A percentile compares a stretch with the other conserved stretches of the same genome.
Conservation (phyloP, 1,140 invertebrate species). For the Polypedilum vanderplanki region DNA sequence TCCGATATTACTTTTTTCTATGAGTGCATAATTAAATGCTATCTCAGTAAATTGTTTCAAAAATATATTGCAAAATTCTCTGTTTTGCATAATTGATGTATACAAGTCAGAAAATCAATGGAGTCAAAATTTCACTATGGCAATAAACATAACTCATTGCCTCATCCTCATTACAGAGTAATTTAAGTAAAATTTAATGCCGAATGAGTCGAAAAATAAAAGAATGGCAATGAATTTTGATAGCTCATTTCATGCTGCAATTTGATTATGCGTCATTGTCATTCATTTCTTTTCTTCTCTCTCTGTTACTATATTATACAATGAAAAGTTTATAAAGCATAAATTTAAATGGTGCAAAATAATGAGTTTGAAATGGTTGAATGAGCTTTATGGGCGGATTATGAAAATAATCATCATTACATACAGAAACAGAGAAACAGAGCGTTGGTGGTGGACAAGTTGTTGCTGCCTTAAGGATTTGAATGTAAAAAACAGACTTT, state of each 20-base stretch:
- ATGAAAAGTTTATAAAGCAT: constrained; percentile 13
- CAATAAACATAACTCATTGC: constrained; percentile 4
- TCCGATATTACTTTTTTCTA: too few relatives aligned
- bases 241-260: neutral
- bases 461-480: too few relatives aligned
- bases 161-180: constrained; percentile 17
- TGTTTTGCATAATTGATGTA: constrained; percentile 12
- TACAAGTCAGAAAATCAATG: constrained; percentile 3
- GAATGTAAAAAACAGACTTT: too few relatives aligned
- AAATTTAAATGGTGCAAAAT: constrained; percentile 19
- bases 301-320: neutral
- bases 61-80: neutral
- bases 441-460: neutral
- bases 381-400: neutral
- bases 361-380: constrained; percentile 12
- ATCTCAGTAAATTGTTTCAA: neutral
- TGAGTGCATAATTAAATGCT: constrained; percentile 20
- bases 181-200: constrained; percentile 9
- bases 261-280: constrained; percentile 5
- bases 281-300: neutral
- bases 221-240: constrained; percentile 3
- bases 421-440: neutral
- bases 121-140: constrained; percentile 4
- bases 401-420: constrained; percentile 2
- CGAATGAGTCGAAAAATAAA: too few relatives aligned